phyloP scores from a whole-genome alignment of 2,888 invertebrate species.

The Halictus quadricinctus region DNA sequence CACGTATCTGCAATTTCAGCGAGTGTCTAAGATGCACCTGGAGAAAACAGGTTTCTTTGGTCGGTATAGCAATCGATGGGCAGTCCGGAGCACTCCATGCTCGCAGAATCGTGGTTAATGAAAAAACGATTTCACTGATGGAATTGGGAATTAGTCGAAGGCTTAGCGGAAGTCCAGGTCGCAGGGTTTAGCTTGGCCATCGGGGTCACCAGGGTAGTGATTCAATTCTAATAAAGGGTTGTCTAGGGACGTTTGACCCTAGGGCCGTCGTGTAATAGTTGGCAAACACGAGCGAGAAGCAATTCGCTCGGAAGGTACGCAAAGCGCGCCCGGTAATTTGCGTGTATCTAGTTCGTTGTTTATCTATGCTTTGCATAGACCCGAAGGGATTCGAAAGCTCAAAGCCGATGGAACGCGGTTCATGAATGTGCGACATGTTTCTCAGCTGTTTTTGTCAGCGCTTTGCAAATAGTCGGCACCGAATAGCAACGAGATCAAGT shows the following conservation, averaged over 20 bases:
- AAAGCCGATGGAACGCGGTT: background rate
- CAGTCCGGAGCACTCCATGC: background rate
- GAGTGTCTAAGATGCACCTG: background rate
- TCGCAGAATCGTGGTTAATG: background rate
- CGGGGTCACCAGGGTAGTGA: background rate
- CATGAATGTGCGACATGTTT: background rate
- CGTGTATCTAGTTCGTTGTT: background rate
- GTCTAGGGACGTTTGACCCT: background rate
- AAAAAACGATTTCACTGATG: background rate
- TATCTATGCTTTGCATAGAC: background rate
- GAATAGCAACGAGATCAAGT: background rate
- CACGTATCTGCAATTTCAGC: background rate
- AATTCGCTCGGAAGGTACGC: background rate
- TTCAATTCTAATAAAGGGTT: background rate
- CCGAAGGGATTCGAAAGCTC: background rate
- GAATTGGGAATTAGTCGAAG: background rate
- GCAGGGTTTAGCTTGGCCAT: background rate
- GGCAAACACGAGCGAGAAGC: background rate
- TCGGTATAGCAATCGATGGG: background rate
- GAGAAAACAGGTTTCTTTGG: background rate
- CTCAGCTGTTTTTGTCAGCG: background rate
- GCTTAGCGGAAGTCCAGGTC: background rate
- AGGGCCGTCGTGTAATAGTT: background rate
- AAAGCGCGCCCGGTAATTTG: background rate
- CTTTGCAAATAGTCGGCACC: background rate